Base-by-base conservation (phyloP, 2,888 invertebrate genomes). In the Caenorhabditis sp. region DNA sequence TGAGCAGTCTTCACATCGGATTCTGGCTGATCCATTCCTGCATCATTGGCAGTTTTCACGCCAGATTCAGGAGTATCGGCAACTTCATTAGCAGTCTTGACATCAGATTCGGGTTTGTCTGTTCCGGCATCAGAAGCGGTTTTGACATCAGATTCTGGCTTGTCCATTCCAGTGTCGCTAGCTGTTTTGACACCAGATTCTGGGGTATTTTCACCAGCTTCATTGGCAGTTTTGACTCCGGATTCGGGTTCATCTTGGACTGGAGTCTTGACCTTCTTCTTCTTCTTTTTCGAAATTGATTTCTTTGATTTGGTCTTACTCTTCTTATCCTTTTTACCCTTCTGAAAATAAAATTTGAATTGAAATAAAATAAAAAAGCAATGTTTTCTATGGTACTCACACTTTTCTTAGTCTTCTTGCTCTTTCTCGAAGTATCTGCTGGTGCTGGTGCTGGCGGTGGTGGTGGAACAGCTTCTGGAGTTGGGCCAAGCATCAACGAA, bases 171-270 rank as follows among this genome's bases (percentile, higher is more conserved):
- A 21, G 27, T 43, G 10, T 62, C 65, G 14, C 21, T 20, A 12
- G 70, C 70, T 7, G 70, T 70, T 31, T 70, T 65, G 8, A 70
- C 69, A 0, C 57, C 69, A 50, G 38, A n/a, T 52, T 69, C 69
- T 2, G 69, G 69, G 14, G 57, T 27, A 31, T 62, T 49, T 12
- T 27, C 60, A 3, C 23, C 23, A 26, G 17, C 38, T 23, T 61
- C 65, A 14, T 52, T n/a, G 20, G 70, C 67, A 10, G 71, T 67
- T 27, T 66, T 70, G 5, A 70, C 70, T 3, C 56, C 64, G 2
- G 57, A 21, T 31, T 71, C 71, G 7, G 71, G 71, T 3, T 25
- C 58, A 53, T 67, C 67, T 12, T 14, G 17, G 23, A 49, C 59
- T 52, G 38, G 49, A 36, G 31, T 71, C 67, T 7, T 26, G 25